These are phyloP conservation scores for Capitulum mitella DNA, from an alignment of 2,888 invertebrate species.

Conservation along the genomic window DNA sequence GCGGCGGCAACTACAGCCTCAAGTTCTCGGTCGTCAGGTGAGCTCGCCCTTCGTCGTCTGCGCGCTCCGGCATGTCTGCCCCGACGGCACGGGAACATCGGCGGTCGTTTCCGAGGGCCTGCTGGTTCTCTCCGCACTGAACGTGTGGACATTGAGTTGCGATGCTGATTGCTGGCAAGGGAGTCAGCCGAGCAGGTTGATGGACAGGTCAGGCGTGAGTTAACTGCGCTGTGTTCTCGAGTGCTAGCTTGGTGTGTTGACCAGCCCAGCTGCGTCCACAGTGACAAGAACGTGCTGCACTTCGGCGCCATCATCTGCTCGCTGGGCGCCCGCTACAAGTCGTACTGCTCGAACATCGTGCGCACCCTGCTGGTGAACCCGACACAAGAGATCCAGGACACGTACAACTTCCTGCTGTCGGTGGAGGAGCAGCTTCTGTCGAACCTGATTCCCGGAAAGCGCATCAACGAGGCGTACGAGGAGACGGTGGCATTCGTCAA, in stretches of 20 bases:
- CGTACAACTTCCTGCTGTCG: constrained; percentile 83
- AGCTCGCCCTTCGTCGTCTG: too few species aligned
- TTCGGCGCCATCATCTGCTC: constrained; percentile 95
- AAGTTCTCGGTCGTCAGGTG: constrained; percentile 83
- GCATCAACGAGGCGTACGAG: constrained; percentile 80
- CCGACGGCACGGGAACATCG: too few species aligned
- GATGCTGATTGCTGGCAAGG: too few species aligned
- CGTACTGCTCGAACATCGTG: constrained; percentile 96
- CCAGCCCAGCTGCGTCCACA: too few species aligned
- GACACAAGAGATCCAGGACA: constrained; percentile 59
- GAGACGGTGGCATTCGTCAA: constrained; percentile 71
- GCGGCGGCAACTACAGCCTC: constrained; percentile 93
- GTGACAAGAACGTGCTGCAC: constrained; percentile 72
- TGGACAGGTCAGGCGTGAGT: too few species aligned
- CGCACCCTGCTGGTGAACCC: constrained; percentile 95
- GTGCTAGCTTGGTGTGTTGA: too few species aligned
- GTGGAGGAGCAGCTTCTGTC: constrained; percentile 86
- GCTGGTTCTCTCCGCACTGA: too few species aligned
- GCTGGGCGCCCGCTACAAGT: constrained; percentile 89
- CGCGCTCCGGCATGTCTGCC: too few species aligned
- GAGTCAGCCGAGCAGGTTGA: too few species aligned
- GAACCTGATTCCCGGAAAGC: constrained; percentile 68
- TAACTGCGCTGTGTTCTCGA: too few species aligned
- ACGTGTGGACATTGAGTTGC: too few species aligned
- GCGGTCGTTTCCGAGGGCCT: too few species aligned